phyloP scores from a whole-genome alignment of 2,113 vertebrate genomes.

The Calonectris borealis region DNA sequence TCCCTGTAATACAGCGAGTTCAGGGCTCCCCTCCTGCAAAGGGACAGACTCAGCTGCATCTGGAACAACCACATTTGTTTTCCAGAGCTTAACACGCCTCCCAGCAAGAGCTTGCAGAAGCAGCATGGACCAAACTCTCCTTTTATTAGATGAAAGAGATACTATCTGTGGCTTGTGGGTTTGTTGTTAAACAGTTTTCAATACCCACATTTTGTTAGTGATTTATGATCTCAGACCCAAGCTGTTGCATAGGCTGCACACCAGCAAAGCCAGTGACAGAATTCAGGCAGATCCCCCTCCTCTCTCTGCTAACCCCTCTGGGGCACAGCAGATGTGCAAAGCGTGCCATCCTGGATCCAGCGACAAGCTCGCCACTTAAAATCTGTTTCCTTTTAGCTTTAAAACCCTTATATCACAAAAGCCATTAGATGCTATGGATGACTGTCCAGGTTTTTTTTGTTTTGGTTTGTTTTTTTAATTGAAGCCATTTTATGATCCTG shows the following conservation, averaged over 20 bases:
- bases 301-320: neutral
- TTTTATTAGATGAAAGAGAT: neutral
- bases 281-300: neutral
- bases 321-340: neutral
- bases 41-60: neutral
- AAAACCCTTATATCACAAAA: neutral
- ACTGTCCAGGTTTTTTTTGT: neutral
- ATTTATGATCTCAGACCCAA: neutral
- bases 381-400: neutral
- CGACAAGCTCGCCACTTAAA: neutral
- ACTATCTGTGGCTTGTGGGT: conserved; percentile 3
- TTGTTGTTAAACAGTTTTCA: neutral
- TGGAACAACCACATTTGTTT: neutral
- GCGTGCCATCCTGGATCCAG: neutral
- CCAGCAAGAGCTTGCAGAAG: neutral
- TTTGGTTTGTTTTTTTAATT: neutral
- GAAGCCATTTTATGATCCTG: neutral
- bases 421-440: neutral
- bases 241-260: neutral
- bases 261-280: neutral
- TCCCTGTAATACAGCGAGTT: neutral
- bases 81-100: neutral
- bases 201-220: neutral
- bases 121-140: neutral
- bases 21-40: neutral